Evolutionary conservation across 2,113 vertebrate genomes (phyloP).

Genomic region (Phocoena sinus): DNA sequence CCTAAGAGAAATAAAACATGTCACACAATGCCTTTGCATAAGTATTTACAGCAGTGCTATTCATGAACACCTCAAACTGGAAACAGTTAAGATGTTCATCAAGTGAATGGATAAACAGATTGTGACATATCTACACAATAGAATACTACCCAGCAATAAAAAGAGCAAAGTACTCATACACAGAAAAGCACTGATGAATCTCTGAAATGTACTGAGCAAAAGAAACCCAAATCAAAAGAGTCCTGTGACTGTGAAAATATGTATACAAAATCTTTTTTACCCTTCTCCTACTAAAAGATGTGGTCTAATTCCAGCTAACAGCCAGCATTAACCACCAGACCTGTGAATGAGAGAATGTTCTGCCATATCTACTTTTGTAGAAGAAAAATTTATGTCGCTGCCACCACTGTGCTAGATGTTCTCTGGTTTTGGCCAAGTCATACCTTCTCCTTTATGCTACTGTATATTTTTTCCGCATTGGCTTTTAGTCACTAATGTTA

Average conservation of each 20-base stretch:
- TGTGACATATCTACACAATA: background rate
- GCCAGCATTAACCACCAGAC: background rate
- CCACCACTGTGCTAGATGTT: background rate
- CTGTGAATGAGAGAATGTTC: background rate
- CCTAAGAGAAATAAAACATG: background rate
- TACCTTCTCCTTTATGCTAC: background rate
- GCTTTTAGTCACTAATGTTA: background rate
- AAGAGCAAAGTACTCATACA: background rate
- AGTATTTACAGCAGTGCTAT: background rate
- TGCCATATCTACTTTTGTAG: background rate
- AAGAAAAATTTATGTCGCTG: background rate
- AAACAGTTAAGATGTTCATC: background rate
- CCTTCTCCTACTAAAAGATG: background rate
- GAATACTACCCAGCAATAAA: background rate
- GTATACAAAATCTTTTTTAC: background rate
- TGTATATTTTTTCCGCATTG: background rate
- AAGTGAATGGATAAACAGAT: background rate
- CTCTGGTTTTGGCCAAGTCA: rapidly evolving
- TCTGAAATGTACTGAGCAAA: background rate
- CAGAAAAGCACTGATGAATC: background rate
- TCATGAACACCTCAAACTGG: background rate
- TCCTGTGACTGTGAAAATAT: background rate
- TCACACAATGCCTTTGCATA: background rate
- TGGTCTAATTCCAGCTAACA: background rate
- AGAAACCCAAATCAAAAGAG: background rate